Evolutionary conservation across 2,797 vertebrate species (phyloP).

Genomic region (Phoebastria nigripes): DNA sequence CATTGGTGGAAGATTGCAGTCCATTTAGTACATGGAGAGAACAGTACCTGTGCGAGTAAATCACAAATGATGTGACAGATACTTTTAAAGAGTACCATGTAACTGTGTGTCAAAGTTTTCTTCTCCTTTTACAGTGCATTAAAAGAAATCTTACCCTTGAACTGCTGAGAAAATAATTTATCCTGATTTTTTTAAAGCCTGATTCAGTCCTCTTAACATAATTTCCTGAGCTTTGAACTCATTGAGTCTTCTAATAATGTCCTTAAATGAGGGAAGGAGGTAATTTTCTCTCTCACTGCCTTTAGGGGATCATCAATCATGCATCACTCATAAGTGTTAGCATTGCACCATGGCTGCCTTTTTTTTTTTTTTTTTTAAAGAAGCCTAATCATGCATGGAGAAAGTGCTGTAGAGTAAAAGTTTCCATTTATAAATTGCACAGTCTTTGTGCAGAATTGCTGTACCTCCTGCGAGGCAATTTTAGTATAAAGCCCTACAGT

Average conservation of each 20-base stretch:
- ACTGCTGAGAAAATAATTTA: conserved; percentile 34
- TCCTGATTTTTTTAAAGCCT: not conserved
- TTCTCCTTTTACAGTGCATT: not conserved
- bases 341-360: not conserved
- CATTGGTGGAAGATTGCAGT: not conserved
- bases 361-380: not conserved
- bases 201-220: conserved; percentile 56
- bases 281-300: conserved; percentile 58
- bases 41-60: not conserved
- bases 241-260: conserved; percentile 59
- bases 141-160: not conserved
- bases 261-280: conserved; percentile 52
- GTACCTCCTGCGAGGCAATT: conserved; percentile 19
- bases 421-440: conserved; percentile 39
- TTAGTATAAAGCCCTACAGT: not conserved
- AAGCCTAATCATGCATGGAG: not conserved
- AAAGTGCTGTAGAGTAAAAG: conserved; percentile 23
- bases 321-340: conserved; percentile 35
- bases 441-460: conserved; percentile 25
- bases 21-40: not conserved
- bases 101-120: not conserved
- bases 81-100: not conserved
- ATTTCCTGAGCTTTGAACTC: conserved; percentile 66
- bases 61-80: not conserved
- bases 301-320: conserved; percentile 58